Percentiles rank a stretch among this genome's conserved stretches.
These are phyloP conservation scores for Urocolius indicus DNA, from an alignment of 2,113 vertebrate genomes.

Conservation along the genomic window DNA sequence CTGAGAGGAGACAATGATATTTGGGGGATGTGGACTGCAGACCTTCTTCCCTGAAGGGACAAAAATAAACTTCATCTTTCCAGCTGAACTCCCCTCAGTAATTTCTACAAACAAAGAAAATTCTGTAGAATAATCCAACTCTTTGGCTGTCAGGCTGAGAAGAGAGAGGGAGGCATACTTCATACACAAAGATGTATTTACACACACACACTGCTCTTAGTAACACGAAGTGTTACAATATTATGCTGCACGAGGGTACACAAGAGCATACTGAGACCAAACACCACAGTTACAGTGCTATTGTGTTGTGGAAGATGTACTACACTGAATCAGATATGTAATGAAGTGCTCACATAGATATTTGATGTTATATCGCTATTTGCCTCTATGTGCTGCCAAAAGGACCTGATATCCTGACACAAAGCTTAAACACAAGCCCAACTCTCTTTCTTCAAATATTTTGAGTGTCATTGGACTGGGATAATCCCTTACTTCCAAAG, in stretches of 20 bases:
- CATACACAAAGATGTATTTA: background rate
- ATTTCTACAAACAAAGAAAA: conserved; percentile 37
- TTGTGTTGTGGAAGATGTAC: background rate
- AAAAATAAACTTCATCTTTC: conserved; percentile 44
- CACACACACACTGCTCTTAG: background rate
- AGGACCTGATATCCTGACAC: background rate
- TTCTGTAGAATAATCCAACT: conserved; percentile 32
- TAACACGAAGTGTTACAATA: conserved; percentile 37
- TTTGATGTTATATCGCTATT: background rate
- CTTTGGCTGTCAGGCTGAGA: background rate
- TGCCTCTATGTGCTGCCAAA: background rate
- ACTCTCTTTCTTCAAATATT: background rate
- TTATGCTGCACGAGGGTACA: background rate
- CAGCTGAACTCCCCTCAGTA: conserved; percentile 16
- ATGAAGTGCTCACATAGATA: background rate
- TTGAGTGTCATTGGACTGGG: background rate
- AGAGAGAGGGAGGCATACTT: background rate
- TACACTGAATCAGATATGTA: background rate
- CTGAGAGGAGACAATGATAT: background rate
- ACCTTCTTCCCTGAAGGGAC: conserved; percentile 24
- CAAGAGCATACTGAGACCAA: conserved; percentile 33
- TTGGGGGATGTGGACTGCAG: background rate
- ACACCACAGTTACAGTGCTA: background rate
- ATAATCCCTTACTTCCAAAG: background rate
- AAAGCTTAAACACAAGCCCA: background rate